Base-by-base conservation (phyloP, 2,888 invertebrate genomes). In the Fragum sueziense region DNA sequence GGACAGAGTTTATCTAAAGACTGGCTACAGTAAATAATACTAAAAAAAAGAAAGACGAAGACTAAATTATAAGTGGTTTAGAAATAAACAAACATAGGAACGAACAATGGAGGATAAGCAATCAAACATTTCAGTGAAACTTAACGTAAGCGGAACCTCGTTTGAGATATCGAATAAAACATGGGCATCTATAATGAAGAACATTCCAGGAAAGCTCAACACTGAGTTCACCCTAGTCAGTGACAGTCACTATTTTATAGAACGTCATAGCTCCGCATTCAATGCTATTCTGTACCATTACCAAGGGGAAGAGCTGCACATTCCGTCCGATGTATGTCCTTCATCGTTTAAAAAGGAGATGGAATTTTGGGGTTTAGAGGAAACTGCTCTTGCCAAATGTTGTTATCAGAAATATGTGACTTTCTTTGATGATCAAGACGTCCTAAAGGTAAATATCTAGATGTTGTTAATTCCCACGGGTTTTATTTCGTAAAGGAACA, bases 361-460 rank as follows among this genome's bases (percentile, higher is more conserved):
- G 11, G 78, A 83, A 20, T 86, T 84, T 33, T 87, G 86, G 86
- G 86, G 85, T 0, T 54, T 86, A 6, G 71, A 76, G 9, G 61
- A 79, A 9, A 34, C 68, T 7, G 52, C 41, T 2, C 67, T 87
- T 52, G 79, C 74, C 0, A 85, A 85, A 62, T 87, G 86, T 51
- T 87, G 87, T 34, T 85, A 80, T 51, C 70, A 78, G n/a, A 76
- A 81, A 70, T 85, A 84, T 57, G 70, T 80, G 1, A 71, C 62
- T 0, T 86, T 79, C 37, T 82, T 82, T 47, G 84, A 85, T 27
- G 85, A 86, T 59, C 69, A 81, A 31, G 72, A 80, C 17, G 76
- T 72, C 4, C 37, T 80, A 14, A 70, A 80, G 74, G 80, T 80
- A 67, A 17, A 1, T n/a, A n/a, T n/a, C n/a, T n/a, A n/a, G n/a